These are phyloP conservation scores for Flexamia atlantica DNA, from an alignment of 2,888 invertebrate genomes.

Conservation along the genomic window DNA sequence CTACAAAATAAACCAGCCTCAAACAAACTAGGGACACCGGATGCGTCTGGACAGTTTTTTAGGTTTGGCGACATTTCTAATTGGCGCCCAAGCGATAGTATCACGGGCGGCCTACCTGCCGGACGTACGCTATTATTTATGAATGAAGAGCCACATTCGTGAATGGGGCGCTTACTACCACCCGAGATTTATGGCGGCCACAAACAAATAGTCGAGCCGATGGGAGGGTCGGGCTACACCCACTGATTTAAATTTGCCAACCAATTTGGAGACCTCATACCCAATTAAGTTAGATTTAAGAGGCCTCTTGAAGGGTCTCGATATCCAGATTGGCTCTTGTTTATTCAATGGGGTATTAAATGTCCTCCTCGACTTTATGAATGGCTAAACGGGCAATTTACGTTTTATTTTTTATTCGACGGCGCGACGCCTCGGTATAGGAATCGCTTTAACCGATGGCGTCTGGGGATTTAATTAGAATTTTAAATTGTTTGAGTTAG, in stretches of 20 bases:
- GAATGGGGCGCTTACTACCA: slow-evolving; percentile 42
- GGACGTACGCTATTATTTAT: slow-evolving; percentile 49
- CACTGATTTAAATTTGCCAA: slow-evolving; percentile 59
- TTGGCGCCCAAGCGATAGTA: slow-evolving; percentile 50
- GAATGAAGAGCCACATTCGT: slow-evolving; percentile 44
- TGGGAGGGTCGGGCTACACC: slow-evolving; percentile 44
- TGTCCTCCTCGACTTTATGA: slow-evolving; percentile 47
- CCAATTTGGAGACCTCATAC: slow-evolving; percentile 57
- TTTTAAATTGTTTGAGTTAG: no score
- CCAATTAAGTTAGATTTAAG: slow-evolving; percentile 59
- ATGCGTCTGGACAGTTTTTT: slow-evolving; percentile 17
- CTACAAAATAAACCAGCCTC: neutral
- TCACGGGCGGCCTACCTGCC: neutral
- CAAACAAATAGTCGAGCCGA: slow-evolving; percentile 19
- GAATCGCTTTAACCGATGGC: neutral
- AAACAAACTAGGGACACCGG: neutral
- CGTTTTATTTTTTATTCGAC: slow-evolving; percentile 41
- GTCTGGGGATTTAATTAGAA: neutral
- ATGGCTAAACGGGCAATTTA: slow-evolving; percentile 47
- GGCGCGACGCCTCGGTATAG: neutral
- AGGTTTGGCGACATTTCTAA: slow-evolving; percentile 46
- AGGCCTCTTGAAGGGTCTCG: slow-evolving; percentile 29
- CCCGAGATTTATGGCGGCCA: slow-evolving; percentile 34
- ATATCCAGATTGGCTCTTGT: slow-evolving; percentile 50
- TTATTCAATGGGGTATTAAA: slow-evolving; percentile 54